Conservation (phyloP, 2,113 vertebrate species). For the Amphilophus citrinellus region DNA sequence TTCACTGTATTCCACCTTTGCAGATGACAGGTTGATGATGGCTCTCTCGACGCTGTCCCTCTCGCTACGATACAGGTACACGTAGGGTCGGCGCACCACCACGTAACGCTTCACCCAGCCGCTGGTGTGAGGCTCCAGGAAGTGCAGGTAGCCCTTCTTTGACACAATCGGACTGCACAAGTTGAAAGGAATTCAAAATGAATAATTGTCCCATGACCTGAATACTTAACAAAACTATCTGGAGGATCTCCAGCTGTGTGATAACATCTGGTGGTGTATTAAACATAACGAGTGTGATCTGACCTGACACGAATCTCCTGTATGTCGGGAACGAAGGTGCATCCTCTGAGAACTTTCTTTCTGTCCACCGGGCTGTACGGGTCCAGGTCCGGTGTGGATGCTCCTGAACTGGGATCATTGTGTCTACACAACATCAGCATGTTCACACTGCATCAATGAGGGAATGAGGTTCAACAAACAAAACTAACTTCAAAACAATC, state of each 20-base stretch:
- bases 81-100: constrained; percentile 93
- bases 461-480: neutral
- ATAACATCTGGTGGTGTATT: neutral
- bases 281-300: neutral
- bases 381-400: constrained; percentile 90
- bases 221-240: neutral
- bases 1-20: constrained; percentile 98
- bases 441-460: neutral
- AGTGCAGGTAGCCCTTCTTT: constrained; percentile 97
- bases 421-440: constrained; percentile 75
- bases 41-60: constrained; percentile 92
- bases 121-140: constrained; percentile 94
- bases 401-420: constrained; percentile 86
- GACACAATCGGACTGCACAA: constrained; percentile 92
- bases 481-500: neutral
- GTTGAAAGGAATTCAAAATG: neutral
- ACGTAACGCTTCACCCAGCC: constrained; percentile 96
- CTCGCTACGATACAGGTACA: constrained; percentile 96
- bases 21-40: constrained; percentile 95
- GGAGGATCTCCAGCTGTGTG: neutral
- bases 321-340: constrained; percentile 92
- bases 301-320: constrained; percentile 98
- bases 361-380: constrained; percentile 83
- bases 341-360: constrained; percentile 86
- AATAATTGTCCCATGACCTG: neutral